Evolutionary conservation across 2,113 vertebrate species (phyloP), one percentile per base, ranked within the genome.

Genomic region (Uropsilus gracilis): DNA sequence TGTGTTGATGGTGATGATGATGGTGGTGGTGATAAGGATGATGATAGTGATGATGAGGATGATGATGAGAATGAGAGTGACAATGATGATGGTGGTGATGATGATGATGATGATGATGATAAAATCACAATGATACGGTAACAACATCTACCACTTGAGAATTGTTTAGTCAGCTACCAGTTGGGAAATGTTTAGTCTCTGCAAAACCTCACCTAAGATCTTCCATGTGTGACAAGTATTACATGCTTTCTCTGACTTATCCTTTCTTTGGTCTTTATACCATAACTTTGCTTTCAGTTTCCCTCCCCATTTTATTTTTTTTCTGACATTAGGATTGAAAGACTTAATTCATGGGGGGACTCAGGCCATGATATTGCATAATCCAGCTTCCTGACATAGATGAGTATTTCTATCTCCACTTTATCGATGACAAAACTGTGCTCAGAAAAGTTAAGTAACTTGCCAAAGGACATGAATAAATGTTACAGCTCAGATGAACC

Each of bases 381-480:
- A 20, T 46, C 20, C 81, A 17, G 3, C 34, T 80, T 85, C 28
- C 50, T 18, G 42, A 53, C 16, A 53, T 53, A 86, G 37, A 57
- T 34, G 13, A 75, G 20, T 73, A 39, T 55, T 85, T 69, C 46
- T 63, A 55, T 48, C n/a, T 14, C 26, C 26, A 8, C 90, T 86
- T 86, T 63, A 80, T 53, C 46, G 37, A 63, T 13, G 32, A 91
- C 1, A 9, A 75, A 42, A 71, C 69, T 50, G 61, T 72, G 39
- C n/a, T 59, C 73, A 80, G 64, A 72, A 50, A 93, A 26, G n/a
- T n/a, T n/a, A n/a, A n/a, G 17, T 34, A 90, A 66, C 48, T 95
- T 89, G 42, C 18, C 8, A 24, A 20, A 90, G n/a, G 30, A 34
- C 59, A 66, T 28, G 46, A 59, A 24, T 42, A 55, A 82, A 55